Evolutionary conservation across 2,888 invertebrate genomes (phyloP), one percentile per base, ranked within the genome.

Genomic region (Sminthurinus aureus): DNA sequence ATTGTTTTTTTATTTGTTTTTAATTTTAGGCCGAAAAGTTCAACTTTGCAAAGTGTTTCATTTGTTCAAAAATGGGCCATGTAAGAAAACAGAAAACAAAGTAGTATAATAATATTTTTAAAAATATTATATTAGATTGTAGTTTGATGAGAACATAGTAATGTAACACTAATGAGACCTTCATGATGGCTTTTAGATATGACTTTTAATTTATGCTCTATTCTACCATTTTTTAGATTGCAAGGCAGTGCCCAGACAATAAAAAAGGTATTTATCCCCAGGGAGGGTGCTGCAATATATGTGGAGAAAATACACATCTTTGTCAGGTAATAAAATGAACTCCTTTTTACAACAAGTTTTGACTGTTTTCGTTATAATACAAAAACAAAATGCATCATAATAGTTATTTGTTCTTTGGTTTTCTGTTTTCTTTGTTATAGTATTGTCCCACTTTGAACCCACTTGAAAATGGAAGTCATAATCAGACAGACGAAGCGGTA

Each of bases 241-340:
- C 96, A 0, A 93, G 94, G 85, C 95, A 96, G 89, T 98, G 97
- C 90, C 95, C 96, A 4, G 94, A 96, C 89, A 97, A 97, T 91
- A 94, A 94, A 0, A 94, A 94, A 89, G 97, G 97, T 0, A 90
- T 96, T 11, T 97, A 96, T 91, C 96, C 97, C 0, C 94, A 95
- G 90, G 96, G 95, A 66, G 95, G 95, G 0, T 91, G 92, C n/a
- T 96, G 96, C 89, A 95, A 94, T 88, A 91, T 94, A 2, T 97
- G 97, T 91, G 96, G 95, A 8, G 95, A 95, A 90, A 95, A 95
- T 13, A 95, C 95, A 74, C 97, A 97, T 91, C n/a, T n/a, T n/a
- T n/a, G n/a, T n/a, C n/a, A n/a, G n/a, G n/a, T n/a, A n/a, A n/a
- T n/a, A n/a, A n/a, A n/a, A n/a, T n/a, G n/a, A n/a, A n/a, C n/a